Base-by-base conservation (phyloP, 1,140 invertebrate species). In the Drosophila varians region DNA sequence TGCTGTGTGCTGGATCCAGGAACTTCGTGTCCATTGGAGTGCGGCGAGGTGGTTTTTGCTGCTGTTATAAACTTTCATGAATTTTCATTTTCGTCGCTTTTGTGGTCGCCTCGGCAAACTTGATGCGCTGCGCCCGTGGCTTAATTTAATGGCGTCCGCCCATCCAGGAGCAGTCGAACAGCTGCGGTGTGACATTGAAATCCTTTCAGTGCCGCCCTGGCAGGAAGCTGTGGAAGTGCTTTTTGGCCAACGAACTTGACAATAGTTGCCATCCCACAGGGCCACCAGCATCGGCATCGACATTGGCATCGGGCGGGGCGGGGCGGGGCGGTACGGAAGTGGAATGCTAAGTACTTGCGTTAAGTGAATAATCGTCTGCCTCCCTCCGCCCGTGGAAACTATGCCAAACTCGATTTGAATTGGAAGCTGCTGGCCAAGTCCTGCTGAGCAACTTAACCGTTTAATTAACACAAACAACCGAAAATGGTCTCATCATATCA, bases 61-160 rank as follows among this genome's bases (percentile, higher is more conserved):
- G 31, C 43, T 49, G 61, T 31, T 56, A 69, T 56, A 75, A 79
- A 77, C 70, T 77, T 83, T 70, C 74, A 71, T 78, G 79, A 78
- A 83, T 84, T 83, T 83, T 83, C 79, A 83, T 83, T 83, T 69
- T 69, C 65, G 64, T 52, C 51, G 80, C 73, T 79, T 86, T 76
- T 79, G 75, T 60, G 68, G 80, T 66, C 72, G 66, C 74, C 46
- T 14, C 21, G 31, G 52, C 43, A 36, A 84, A 79, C 77, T 77
- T 64, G 77, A 82, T 65, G 77, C 69, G 60, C 28, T 31, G 28
- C 9, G 28, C 34, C 51, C 46, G 52, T 76, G 79, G 65, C 46
- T 79, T 84, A 69, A 80, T 76, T 66, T 74, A 74, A 78, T 80
- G 76, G 66, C n/a, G n/a, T 65, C 60, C 48, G n/a, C 4, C 43